A percentile compares a stretch with the other conserved stretches of the same genome.
Conservation (phyloP, 2,113 vertebrate species). For the Corythornis cristatus region DNA sequence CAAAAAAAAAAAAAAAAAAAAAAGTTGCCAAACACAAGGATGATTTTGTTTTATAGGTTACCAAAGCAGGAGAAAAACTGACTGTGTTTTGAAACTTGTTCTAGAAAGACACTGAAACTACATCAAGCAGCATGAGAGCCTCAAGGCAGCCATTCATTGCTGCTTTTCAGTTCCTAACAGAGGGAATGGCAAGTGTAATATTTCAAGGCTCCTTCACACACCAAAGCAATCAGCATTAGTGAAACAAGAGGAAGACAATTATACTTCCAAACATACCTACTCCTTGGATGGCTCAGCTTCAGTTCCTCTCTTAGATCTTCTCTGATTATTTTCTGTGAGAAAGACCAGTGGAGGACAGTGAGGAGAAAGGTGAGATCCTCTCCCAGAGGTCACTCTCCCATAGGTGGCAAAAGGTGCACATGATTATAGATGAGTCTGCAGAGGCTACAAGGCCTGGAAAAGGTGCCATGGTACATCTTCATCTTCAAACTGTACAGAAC, state of each 20-base stretch:
- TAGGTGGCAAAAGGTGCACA: not conserved
- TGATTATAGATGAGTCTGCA: not conserved
- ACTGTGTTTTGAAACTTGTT: not conserved
- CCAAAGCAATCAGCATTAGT: not conserved
- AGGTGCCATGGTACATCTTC: not conserved
- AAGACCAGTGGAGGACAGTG: not conserved
- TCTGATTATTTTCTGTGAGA: not conserved
- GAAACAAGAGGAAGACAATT: not conserved
- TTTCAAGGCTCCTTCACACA: not conserved
- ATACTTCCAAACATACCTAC: not conserved
- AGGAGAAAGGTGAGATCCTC: not conserved
- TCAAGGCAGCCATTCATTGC: not conserved
- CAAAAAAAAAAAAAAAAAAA: constrained; percentile 30
- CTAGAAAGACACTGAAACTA: not conserved
- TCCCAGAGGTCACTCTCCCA: not conserved
- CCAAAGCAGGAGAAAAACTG: not conserved
- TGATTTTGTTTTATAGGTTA: not conserved
- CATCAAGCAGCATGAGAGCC: accelerated
- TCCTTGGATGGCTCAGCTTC: not conserved
- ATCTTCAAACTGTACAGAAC: not conserved
- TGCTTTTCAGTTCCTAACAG: not conserved
- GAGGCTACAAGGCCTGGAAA: not conserved
- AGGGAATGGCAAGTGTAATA: not conserved
- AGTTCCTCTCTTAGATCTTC: not conserved
- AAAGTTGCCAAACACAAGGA: not conserved